phyloP scores from a whole-genome alignment of 2,797 vertebrate species.

The Phalanger gymnotis region DNA sequence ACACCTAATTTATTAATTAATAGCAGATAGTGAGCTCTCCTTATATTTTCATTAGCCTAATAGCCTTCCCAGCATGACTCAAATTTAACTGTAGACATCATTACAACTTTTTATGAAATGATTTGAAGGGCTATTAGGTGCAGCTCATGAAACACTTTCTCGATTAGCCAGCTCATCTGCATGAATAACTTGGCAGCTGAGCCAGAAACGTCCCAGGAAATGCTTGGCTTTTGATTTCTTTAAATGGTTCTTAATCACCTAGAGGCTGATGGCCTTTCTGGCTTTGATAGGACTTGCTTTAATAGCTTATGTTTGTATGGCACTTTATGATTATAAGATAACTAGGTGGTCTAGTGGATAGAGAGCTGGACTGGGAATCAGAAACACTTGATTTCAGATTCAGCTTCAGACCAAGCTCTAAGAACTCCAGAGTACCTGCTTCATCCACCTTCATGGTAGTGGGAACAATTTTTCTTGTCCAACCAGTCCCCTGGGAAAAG shows the following conservation, averaged over 20 bases:
- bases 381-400: background rate
- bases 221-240: conserved; percentile 28
- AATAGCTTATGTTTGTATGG: background rate
- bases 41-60: conserved; percentile 74
- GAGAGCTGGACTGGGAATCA: background rate
- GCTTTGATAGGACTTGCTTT: conserved; percentile 29
- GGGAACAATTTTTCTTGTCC: background rate
- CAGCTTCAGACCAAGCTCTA: background rate
- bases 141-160: conserved; percentile 41
- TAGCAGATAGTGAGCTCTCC: conserved; percentile 48
- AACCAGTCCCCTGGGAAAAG: background rate
- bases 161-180: conserved; percentile 45
- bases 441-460: background rate
- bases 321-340: background rate
- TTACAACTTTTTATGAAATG: conserved; percentile 60
- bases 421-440: background rate
- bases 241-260: conserved; percentile 52
- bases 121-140: conserved; percentile 56
- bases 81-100: conserved; percentile 30
- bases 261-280: conserved; percentile 42
- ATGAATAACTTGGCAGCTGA: conserved; percentile 54
- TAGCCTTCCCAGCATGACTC: conserved; percentile 55
- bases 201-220: background rate
- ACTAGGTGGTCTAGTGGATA: background rate
- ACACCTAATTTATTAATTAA: conserved; percentile 73